Percentiles rank a stretch among this genome's conserved stretches.
Conservation (phyloP, 92 coral and sea anemone species). For the Palythoa grandiflora region DNA sequence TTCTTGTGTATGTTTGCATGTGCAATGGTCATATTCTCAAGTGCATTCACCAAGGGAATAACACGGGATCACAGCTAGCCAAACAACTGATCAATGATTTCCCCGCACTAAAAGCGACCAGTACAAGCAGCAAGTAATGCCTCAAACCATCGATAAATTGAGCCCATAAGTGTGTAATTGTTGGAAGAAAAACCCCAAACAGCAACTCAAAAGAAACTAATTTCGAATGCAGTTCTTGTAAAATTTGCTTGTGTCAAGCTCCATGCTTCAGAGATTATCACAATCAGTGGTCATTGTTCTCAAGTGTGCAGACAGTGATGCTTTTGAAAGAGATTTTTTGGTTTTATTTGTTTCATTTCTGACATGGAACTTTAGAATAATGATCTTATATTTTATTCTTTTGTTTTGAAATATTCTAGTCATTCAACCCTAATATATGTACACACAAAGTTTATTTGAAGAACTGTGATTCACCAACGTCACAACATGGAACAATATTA, state of each 20-base stretch:
- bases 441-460: neutral
- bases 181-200: neutral
- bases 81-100: neutral
- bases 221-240: neutral
- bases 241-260: conserved; percentile 6
- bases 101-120: neutral
- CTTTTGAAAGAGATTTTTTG: neutral
- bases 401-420: neutral
- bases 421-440: neutral
- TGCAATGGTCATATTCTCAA: neutral
- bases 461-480: neutral
- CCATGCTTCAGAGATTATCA: neutral
- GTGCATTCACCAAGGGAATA: neutral
- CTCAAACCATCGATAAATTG: neutral
- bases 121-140: neutral
- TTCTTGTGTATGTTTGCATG: too few species aligned
- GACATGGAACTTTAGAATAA: neutral
- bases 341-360: neutral
- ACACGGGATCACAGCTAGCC: neutral
- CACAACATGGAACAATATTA: neutral
- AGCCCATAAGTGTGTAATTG: neutral
- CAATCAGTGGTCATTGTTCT: neutral
- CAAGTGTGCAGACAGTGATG: neutral
- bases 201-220: too few species aligned
- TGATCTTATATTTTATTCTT: conserved; percentile 3